Evolutionary conservation across 2,888 invertebrate genomes (phyloP).

Genomic region (Phymatocera aterrima): DNA sequence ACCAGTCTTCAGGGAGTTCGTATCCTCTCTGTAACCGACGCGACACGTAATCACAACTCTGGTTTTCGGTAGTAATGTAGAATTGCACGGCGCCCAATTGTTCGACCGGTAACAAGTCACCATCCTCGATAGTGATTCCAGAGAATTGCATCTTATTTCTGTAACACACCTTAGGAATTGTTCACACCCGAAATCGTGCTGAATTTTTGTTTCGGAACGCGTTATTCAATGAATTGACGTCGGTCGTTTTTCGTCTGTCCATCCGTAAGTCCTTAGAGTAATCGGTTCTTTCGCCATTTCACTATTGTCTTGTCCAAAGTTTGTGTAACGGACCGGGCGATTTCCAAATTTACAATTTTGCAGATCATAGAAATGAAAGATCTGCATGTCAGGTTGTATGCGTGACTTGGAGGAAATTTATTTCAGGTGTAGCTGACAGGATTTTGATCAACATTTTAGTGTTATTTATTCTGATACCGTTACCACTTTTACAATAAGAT

Average conservation of each 20-base stretch:
- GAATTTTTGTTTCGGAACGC: neutral
- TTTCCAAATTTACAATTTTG: neutral
- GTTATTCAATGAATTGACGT: neutral
- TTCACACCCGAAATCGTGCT: neutral
- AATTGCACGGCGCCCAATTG: constrained; percentile 59
- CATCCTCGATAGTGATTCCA: constrained; percentile 61
- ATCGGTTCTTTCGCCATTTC: too few species aligned
- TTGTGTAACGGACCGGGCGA: too few species aligned
- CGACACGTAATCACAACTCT: constrained; percentile 60
- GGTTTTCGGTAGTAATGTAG: constrained; percentile 59
- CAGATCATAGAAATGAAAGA: neutral
- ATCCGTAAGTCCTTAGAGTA: too few species aligned
- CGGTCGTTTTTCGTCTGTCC: neutral
- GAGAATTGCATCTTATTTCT: constrained; percentile 65
- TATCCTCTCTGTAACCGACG: constrained; percentile 61
- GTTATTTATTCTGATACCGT: too few species aligned
- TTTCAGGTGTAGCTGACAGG: too few species aligned
- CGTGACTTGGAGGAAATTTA: too few species aligned
- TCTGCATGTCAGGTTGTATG: too few species aligned
- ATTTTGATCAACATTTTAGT: too few species aligned
- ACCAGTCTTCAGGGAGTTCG: constrained; percentile 47
- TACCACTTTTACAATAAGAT: neutral
- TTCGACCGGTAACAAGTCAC: constrained; percentile 56
- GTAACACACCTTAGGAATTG: constrained; percentile 36
- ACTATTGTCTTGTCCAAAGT: too few species aligned